Evolutionary conservation across 1,140 invertebrate genomes (phyloP), one percentile per base, ranked within the genome.

Genomic region (Melanaphis sacchari): DNA sequence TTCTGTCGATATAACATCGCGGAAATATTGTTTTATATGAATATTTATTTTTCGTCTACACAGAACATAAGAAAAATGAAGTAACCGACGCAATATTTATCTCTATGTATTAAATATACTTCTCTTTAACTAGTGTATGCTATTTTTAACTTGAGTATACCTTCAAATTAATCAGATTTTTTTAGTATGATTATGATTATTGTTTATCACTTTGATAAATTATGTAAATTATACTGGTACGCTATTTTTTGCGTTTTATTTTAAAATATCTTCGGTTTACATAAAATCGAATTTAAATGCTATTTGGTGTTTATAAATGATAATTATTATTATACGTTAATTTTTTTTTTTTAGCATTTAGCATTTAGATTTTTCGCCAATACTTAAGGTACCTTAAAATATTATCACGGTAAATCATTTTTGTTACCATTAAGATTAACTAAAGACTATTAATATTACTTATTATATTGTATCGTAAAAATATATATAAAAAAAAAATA

Each of bases 381-480:
- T 46, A 87, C 85, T 87, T 87, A 87, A 46, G 38, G 85, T 87
- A 87, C 85, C 85, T 87, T 87, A 87, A 87, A 46, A 87, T 87
- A 87, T 87, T 87, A 87, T 87, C 41, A 46, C 18, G 84, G 31
- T 87, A 46, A 87, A 46, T 87, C 46, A 87, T 87, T 43, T 18
- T 87, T 87, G 85, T 87, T 87, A 87, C 85, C 85, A 87, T 46
- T 87, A 87, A 43, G 41, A 87, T 87, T n/a, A 87, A 46, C 26
- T 11, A 46, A 87, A 87, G 85, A 87, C 85, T 87, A 87, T 87
- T 87, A 87, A 87, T 87, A 46, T 36, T 76, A 76, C 31, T 40
- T 87, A 18, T 18, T n/a, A 43, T n/a, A 18, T 46, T n/a, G 41
- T 43, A 46, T 87, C 36, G 22, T n/a, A 76, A 76, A 76, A 76